Evolutionary conservation across 2,797 vertebrate genomes (phyloP), one percentile per base, ranked within the genome.

Genomic region (Phoxinus dragarum): DNA sequence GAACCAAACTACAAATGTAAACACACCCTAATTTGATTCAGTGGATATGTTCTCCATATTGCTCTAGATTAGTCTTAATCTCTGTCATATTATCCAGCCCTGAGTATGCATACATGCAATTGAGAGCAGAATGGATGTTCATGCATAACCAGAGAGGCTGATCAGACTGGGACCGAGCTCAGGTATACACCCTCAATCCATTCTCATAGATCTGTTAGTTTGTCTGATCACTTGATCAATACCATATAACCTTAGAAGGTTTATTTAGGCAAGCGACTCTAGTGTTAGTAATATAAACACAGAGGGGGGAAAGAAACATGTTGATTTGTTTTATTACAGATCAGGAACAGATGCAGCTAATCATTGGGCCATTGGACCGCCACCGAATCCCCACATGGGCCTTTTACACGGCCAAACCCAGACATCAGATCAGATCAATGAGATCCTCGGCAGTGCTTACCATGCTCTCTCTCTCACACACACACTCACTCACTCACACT

Each of bases 191-290:
- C 21, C 54, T 76, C 72, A 47, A 76, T 93, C 94, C 92, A 90
- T 86, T 89, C 86, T 86, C 92, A 93, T 92, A 87, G 94, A 94
- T 94, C 92, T 93, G 92, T 94, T 94, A 84, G 91, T 91, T 92
- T 91, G 90, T 93, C 92, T 91, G 92, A 95, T 93, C 88, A 90
- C 86, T 80, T 85, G 92, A 94, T 94, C 91, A 89, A 79, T 79
- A 79, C 73, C 80, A 89, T 86, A 87, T 88, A 91, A 92, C 90
- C 90, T 88, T 92, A 56, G 88, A 91, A 91, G 91, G 87, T 95
- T 93, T 93, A 92, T 93, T 90, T 90, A 91, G 92, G 89, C 89
- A 82, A 17, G 80, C 47, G 66, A 85, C 91, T 94, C 94, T 90
- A 86, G 89, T 87, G 88, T 84, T 90, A 89, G 89, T 88, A 82